Evolutionary conservation across 1,140 invertebrate genomes (phyloP), one percentile per base, ranked within the genome.

Genomic region (Dysdera silvatica): DNA sequence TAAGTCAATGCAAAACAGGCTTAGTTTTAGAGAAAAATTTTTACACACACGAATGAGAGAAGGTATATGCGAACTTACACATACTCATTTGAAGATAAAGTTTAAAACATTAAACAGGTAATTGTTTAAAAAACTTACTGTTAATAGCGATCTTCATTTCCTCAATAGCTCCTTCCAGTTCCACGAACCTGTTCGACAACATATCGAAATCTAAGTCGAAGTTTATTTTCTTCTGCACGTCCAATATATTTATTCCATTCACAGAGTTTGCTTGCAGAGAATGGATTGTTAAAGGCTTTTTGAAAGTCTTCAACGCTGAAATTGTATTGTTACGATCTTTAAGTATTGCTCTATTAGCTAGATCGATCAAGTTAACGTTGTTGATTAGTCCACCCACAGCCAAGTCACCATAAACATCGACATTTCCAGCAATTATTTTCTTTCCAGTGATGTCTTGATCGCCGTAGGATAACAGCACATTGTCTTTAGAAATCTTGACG

Each of bases 71-170:
- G n/a, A n/a, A n/a, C n/a, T n/a, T n/a, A n/a, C n/a, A n/a, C n/a
- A n/a, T n/a, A n/a, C n/a, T n/a, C n/a, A n/a, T n/a, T n/a, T n/a
- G n/a, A n/a, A n/a, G n/a, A n/a, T n/a, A n/a, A n/a, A n/a, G n/a
- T n/a, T n/a, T n/a, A n/a, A n/a, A n/a, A n/a, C n/a, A n/a, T n/a
- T n/a, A n/a, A n/a, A n/a, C n/a, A n/a, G n/a, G n/a, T n/a, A n/a
- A n/a, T n/a, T n/a, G n/a, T n/a, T n/a, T n/a, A n/a, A n/a, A n/a
- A 37, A 29, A 58, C 61, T 58, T 52, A 64, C 61, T 64, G 16
- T 6, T 24, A 26, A 64, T n/a, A 6, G 61, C 54, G 8, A 51
- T 29, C 16, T 58, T 26, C 47, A 64, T 56, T 29, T 26, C 18
- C 2, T 18, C 2, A n/a, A 58, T 31, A n/a, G 52, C 40, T 28